Base-by-base conservation (phyloP, 2,113 vertebrate genomes). In the Polyodon spathula region DNA sequence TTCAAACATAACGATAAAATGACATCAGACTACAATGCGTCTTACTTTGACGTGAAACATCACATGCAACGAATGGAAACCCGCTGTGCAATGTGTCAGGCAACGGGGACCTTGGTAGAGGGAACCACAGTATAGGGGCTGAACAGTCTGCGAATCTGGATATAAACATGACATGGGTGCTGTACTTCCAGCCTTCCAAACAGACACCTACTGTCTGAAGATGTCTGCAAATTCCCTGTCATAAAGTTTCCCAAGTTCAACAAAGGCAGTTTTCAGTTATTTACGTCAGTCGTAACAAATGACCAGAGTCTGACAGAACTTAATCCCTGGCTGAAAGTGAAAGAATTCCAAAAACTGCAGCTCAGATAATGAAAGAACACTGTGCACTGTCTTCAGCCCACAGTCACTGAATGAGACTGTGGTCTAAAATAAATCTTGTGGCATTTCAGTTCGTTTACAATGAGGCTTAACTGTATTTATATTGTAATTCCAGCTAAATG, bases 191-290 rank as follows among this genome's bases (percentile, higher is more conserved):
- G 46, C 46, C 37, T 14, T 37, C 1, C 5, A 16, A 16, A 58
- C 58, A 58, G 11, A 17, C 57, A 15, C 40, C 4, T 16, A 6
- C 41, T 58, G 37, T 14, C 57, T 8, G n/a, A 4, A 15, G 8
- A n/a, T 58, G 37, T 14, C 6, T 6, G 40, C 58, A 51, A 9
- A 68, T 68, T 48, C 46, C 58, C 15, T 27, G 53, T 60, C 46
- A 54, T 68, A 37, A 60, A 54, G 50, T 61, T 64, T 55, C 27
- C 58, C 66, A 64, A 59, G 59, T 61, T 56, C 48, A 60, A 54
- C 51, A 56, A 44, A 46, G 44, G 57, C 40, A 48, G 44, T 38
- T 54, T 39, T 40, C 59, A 56, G 54, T 64, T 54, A 48, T 68
- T 61, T 53, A 64, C 46, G 55, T 39, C 55, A 62, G 54, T 58